Percentiles rank a stretch among this genome's conserved stretches.
Evolutionary conservation across 2,113 vertebrate genomes (phyloP).

Genomic region (Strigops habroptila): DNA sequence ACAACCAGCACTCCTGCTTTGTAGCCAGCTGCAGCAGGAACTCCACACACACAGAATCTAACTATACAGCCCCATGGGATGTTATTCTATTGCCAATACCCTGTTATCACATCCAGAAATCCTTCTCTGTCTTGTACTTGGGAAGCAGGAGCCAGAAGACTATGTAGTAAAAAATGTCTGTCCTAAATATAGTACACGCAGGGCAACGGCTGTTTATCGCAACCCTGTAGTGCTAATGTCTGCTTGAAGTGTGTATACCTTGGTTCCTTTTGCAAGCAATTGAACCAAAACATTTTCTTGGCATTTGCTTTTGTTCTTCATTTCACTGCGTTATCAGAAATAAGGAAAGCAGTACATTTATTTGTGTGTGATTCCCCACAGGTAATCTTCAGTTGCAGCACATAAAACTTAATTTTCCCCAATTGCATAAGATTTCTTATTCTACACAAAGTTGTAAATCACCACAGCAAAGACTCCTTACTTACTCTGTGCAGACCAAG

Average conservation of each 20-base stretch:
- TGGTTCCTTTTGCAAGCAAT: constrained; percentile 25
- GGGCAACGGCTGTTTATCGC: constrained; percentile 24
- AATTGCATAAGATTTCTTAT: constrained; percentile 36
- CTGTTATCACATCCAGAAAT: neutral
- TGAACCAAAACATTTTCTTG: constrained; percentile 35
- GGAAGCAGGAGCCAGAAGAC: neutral
- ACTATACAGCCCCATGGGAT: neutral
- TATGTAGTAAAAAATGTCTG: neutral
- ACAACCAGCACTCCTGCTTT: neutral
- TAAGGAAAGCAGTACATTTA: constrained; percentile 5
- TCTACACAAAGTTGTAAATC: constrained; percentile 40
- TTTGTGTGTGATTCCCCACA: neutral
- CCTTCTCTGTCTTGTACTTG: neutral
- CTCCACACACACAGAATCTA: neutral
- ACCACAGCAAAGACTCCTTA: neutral
- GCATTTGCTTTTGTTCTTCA: constrained; percentile 44
- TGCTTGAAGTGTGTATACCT: neutral
- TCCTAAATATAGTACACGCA: neutral
- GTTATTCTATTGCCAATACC: neutral
- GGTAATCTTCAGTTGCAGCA: constrained; percentile 32
- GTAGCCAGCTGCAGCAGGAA: neutral
- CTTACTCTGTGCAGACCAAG: neutral
- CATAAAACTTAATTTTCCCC: constrained; percentile 56
- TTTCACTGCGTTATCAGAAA: constrained; percentile 21
- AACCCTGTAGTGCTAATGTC: neutral